Conservation (phyloP, 2,113 vertebrate species). For the Actenoides lindsayi region DNA sequence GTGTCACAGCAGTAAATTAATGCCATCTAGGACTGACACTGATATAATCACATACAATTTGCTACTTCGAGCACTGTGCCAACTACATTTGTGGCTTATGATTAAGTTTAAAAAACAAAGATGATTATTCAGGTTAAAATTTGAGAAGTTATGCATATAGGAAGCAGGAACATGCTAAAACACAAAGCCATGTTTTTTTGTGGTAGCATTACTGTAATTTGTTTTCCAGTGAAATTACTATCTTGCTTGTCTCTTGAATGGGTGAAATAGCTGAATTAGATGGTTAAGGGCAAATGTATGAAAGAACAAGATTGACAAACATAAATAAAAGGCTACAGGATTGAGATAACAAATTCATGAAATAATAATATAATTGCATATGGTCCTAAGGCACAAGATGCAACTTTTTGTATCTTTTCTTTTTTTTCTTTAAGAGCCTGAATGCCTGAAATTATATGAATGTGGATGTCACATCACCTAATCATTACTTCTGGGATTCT, state of each 20-base stretch:
- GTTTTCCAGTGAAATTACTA: background rate
- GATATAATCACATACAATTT: constrained; percentile 43
- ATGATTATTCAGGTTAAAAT: background rate
- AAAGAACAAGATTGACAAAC: background rate
- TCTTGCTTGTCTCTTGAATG: background rate
- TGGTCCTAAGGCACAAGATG: background rate
- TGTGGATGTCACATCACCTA: background rate
- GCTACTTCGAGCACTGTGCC: background rate
- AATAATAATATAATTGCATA: background rate
- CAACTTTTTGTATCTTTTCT: background rate
- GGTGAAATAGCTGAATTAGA: background rate
- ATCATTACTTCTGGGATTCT: background rate
- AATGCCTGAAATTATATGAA: background rate
- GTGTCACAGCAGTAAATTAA: constrained; percentile 59
- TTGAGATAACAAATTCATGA: background rate
- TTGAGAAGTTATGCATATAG: background rate
- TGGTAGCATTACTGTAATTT: background rate
- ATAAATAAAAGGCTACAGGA: background rate
- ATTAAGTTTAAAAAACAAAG: background rate
- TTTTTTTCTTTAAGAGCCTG: background rate
- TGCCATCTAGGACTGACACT: constrained; percentile 28
- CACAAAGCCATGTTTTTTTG: background rate
- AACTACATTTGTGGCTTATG: background rate
- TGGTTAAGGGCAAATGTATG: background rate
- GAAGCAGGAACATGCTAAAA: background rate